Conservation (phyloP, 2,113 vertebrate genomes). For the Cichladusa arquata region DNA sequence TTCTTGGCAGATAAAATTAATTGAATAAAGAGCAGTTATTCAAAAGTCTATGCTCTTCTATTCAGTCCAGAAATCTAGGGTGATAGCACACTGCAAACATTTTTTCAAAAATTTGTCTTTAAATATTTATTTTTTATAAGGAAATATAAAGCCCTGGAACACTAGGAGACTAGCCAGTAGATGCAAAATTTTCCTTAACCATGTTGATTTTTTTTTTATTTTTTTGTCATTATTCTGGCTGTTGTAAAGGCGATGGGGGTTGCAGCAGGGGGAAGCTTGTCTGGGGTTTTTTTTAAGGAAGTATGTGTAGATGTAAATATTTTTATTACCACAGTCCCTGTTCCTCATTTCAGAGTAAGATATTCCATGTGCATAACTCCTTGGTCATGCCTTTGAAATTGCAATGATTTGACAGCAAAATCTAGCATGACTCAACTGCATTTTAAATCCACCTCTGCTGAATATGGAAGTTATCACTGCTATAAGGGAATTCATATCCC, state of each 20-base stretch:
- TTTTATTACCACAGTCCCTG: background rate
- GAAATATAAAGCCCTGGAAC: background rate
- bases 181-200: background rate
- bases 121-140: background rate
- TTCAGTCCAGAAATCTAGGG: background rate
- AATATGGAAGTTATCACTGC: background rate
- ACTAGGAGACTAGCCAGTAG: background rate
- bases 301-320: background rate
- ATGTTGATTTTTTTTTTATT: background rate
- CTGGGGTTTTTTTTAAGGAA: background rate
- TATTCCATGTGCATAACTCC: background rate
- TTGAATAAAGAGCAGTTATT: background rate
- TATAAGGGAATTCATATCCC: background rate
- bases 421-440: background rate
- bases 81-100: background rate
- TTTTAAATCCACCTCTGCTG: background rate
- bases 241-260: background rate
- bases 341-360: background rate
- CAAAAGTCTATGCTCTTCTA: background rate
- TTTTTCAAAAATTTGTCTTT: background rate
- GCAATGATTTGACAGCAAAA: background rate
- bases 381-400: background rate
- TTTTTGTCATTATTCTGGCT: background rate
- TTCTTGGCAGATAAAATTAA: background rate
- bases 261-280: background rate